Evolutionary conservation across 2,113 vertebrate genomes (phyloP).

Genomic region (Corythornis vintsioides): DNA sequence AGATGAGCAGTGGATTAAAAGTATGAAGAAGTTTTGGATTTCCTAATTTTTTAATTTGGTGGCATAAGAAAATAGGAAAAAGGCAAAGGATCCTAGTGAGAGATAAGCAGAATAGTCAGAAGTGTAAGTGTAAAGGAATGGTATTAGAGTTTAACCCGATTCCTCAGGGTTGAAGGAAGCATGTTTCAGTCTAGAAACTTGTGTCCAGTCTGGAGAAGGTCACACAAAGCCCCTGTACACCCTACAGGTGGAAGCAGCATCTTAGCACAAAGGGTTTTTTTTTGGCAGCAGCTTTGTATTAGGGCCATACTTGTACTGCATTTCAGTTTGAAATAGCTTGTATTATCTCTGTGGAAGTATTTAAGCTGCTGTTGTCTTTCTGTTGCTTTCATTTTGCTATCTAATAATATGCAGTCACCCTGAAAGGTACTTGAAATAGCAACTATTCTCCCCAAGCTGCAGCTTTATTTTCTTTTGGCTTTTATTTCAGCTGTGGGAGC

Average conservation of each 20-base stretch:
- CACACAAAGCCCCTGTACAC: background rate
- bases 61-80: background rate
- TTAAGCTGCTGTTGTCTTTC: background rate
- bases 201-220: background rate
- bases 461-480: slow-evolving; percentile 60
- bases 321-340: background rate
- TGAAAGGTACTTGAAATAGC: slow-evolving; percentile 52
- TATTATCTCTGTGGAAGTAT: background rate
- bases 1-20: background rate
- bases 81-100: background rate
- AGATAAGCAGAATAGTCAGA: background rate
- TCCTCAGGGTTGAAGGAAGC: background rate
- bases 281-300: background rate
- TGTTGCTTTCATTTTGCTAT: background rate
- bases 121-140: background rate
- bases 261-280: background rate
- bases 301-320: background rate
- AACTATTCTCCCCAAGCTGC: slow-evolving; percentile 38
- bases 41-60: background rate
- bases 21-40: background rate
- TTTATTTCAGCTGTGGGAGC: slow-evolving; percentile 79
- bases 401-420: slow-evolving; percentile 15
- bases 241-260: background rate
- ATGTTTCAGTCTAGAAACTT: background rate
- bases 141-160: background rate